Evolutionary conservation across 2,888 invertebrate genomes (phyloP).

Genomic region (Megamerina dolium): DNA sequence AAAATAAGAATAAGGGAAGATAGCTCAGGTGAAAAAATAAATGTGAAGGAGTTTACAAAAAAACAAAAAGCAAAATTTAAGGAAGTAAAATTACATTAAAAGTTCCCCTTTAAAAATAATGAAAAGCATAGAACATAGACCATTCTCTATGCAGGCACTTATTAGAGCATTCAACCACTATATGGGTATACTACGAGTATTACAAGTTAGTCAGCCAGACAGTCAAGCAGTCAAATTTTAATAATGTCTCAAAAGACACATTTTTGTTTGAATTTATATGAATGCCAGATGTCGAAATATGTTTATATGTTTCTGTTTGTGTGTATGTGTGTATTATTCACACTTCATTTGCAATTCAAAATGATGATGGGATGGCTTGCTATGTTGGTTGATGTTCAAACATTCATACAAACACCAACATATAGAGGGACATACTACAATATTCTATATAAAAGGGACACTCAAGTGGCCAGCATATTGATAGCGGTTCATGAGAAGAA

Average conservation of each 20-base stretch:
- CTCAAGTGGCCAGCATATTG: constrained; percentile 3
- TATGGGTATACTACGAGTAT: background rate
- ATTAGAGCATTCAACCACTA: background rate
- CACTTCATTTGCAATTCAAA: constrained; percentile 16
- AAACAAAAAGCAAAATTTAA: too few species aligned
- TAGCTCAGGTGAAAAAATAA: constrained; percentile 1
- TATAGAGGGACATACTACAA: background rate
- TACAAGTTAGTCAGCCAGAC: constrained; percentile 5
- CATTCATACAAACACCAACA: too few species aligned
- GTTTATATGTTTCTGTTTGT: too few species aligned
- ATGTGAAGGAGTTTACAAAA: constrained; percentile 5
- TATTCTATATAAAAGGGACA: constrained; percentile 1
- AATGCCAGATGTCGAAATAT: constrained; percentile 11
- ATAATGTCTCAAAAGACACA: background rate
- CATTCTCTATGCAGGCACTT: too few species aligned
- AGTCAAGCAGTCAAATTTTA: background rate
- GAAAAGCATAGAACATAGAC: too few species aligned
- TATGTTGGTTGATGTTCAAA: too few species aligned
- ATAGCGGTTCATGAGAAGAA: constrained; percentile 1
- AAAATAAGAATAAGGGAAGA: background rate
- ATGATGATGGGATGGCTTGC: background rate
- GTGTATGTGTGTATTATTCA: constrained; percentile 14
- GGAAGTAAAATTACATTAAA: too few species aligned
- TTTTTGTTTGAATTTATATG: background rate
- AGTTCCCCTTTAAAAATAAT: too few species aligned